Conservation (phyloP, 2,888 invertebrate genomes). For the Amphipoea lucens region DNA sequence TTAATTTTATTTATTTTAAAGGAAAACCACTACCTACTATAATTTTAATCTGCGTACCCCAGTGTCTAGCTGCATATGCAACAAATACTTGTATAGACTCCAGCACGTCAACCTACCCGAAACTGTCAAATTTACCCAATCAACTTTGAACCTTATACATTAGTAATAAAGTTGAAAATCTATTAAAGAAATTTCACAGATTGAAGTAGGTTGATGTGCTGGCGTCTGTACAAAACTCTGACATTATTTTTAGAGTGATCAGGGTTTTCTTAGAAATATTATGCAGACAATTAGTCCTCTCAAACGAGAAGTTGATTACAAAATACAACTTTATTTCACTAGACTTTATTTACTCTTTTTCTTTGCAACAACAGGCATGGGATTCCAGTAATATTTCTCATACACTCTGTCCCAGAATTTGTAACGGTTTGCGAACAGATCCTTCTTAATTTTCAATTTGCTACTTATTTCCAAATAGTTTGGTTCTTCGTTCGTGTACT, state of each 20-base stretch:
- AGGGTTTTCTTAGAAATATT: background rate
- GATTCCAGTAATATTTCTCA: slow-evolving; percentile 81
- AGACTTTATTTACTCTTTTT: slow-evolving; percentile 19
- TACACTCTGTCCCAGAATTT: slow-evolving; percentile 83
- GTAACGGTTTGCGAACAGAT: slow-evolving; percentile 76
- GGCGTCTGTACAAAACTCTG: too few relatives aligned
- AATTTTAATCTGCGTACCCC: background rate
- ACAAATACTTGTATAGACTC: background rate
- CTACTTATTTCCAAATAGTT: slow-evolving; percentile 81
- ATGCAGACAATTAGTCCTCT: background rate
- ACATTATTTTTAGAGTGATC: background rate
- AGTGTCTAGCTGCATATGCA: background rate
- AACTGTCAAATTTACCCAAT: too few relatives aligned
- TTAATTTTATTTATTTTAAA: background rate
- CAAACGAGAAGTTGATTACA: background rate
- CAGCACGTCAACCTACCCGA: too few relatives aligned
- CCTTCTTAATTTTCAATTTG: slow-evolving; percentile 74
- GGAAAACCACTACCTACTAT: background rate
- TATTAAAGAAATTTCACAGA: too few relatives aligned
- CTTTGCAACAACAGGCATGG: slow-evolving; percentile 62
- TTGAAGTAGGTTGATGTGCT: too few relatives aligned
- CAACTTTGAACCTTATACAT: too few relatives aligned
- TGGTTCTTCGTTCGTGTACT: slow-evolving; percentile 75
- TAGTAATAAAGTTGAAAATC: too few relatives aligned
- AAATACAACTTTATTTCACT: background rate